These are phyloP conservation scores for Coelogynopora nodosa DNA, from an alignment of 2,888 invertebrate species.

Conservation along the genomic window DNA sequence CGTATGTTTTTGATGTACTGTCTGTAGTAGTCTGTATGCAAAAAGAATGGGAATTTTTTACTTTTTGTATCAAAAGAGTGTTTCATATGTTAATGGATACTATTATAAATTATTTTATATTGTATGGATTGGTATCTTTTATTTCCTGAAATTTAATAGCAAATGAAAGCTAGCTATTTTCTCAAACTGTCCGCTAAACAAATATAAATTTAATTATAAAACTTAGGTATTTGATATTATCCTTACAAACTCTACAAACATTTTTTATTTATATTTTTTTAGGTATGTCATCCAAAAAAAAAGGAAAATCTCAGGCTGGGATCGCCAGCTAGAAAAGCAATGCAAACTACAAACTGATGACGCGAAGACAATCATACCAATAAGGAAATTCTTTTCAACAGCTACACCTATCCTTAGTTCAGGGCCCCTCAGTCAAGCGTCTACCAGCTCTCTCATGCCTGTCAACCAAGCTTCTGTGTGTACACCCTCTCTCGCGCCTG, in stretches of 20 bases:
- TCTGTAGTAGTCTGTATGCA: slow-evolving; percentile 19
- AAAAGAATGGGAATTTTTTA: slow-evolving; percentile 17
- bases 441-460: slow-evolving; percentile 23
- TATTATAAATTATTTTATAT: slow-evolving; percentile 22
- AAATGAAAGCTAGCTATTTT: slow-evolving; percentile 31
- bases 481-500: too few relatives aligned
- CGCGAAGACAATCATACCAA: slow-evolving; percentile 29
- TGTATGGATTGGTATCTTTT: slow-evolving; percentile 25
- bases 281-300: slow-evolving; percentile 22
- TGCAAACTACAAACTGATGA: slow-evolving; percentile 28
- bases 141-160: slow-evolving; percentile 28
- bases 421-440: slow-evolving; percentile 25
- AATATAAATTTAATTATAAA: neutral
- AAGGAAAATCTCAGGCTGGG: slow-evolving; percentile 24
- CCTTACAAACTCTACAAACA: neutral
- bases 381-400: slow-evolving; percentile 29
- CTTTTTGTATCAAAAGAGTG: neutral
- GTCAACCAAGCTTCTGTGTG: too few relatives aligned
- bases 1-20: slow-evolving; percentile 25
- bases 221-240: neutral
- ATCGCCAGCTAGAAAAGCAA: slow-evolving; percentile 25
- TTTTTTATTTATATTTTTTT: neutral
- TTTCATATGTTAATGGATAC: slow-evolving; percentile 31
- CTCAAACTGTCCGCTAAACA: neutral
- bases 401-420: slow-evolving; percentile 20